These are phyloP conservation scores for Scytalopus superciliaris DNA, from an alignment of 2,113 vertebrate species.

Conservation along the genomic window DNA sequence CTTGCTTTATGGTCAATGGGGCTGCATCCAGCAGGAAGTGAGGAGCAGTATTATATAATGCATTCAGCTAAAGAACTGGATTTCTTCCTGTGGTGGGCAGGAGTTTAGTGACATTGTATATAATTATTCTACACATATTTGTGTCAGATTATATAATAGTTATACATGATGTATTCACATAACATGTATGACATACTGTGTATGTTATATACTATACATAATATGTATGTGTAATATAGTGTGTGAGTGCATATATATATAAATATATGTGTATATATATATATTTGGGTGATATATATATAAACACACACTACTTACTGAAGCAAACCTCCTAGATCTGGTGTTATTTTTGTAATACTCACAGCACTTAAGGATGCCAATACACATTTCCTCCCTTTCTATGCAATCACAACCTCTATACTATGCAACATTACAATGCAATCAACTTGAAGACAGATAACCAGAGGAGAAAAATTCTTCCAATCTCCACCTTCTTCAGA, in stretches of 20 bases:
- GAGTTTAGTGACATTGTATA: background rate
- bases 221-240: background rate
- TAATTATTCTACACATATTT: background rate
- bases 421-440: background rate
- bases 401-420: background rate
- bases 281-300: background rate
- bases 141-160: background rate
- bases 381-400: background rate
- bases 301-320: background rate
- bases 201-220: background rate
- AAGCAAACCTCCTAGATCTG: background rate
- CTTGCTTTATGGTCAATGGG: background rate
- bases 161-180: background rate
- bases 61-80: background rate
- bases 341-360: background rate
- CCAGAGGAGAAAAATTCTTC: background rate
- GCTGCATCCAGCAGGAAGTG: background rate
- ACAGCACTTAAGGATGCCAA: background rate
- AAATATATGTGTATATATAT: background rate
- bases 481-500: background rate
- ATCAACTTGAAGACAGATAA: background rate
- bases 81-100: background rate
- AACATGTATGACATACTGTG: background rate
- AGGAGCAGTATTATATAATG: background rate
- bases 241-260: background rate